Evolutionary conservation across 2,888 invertebrate species (phyloP).

Genomic region (Hirtodrosophila alboralis): DNA sequence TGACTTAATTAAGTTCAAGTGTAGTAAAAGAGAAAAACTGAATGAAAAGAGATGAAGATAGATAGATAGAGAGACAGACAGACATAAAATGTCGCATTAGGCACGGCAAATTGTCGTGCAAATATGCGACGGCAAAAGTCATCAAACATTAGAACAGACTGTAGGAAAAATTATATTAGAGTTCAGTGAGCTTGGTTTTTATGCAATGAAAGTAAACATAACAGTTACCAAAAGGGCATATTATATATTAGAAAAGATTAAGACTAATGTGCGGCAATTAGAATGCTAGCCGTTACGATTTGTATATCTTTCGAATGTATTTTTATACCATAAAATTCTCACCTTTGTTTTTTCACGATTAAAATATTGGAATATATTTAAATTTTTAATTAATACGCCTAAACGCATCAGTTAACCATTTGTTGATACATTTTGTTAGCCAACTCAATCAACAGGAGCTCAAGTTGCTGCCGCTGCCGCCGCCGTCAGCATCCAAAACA

Average conservation of each 20-base stretch:
- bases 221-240: neutral
- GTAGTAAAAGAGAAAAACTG: slow-evolving; percentile 30
- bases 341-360: neutral
- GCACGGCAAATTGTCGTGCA: slow-evolving; percentile 52
- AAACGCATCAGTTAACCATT: slow-evolving; percentile 41
- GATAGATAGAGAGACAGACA: slow-evolving; percentile 37
- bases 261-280: slow-evolving; percentile 3
- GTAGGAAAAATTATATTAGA: no score
- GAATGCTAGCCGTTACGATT: no score
- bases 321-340: neutral
- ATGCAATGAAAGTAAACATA: no score
- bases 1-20: slow-evolving; percentile 71
- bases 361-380: slow-evolving; percentile 8
- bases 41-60: slow-evolving; percentile 37
- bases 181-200: no score
- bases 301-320: neutral
- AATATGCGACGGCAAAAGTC: slow-evolving; percentile 36
- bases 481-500: slow-evolving; percentile 51
- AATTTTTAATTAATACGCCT: slow-evolving; percentile 52
- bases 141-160: no score
- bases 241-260: slow-evolving; percentile 8
- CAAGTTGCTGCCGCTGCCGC: slow-evolving; percentile 24
- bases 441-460: slow-evolving; percentile 68
- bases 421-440: slow-evolving; percentile 50
- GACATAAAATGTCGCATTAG: slow-evolving; percentile 54